These are phyloP conservation scores for Datnioides undecimradiatus DNA, from an alignment of 2,113 vertebrate genomes.

Conservation along the genomic window DNA sequence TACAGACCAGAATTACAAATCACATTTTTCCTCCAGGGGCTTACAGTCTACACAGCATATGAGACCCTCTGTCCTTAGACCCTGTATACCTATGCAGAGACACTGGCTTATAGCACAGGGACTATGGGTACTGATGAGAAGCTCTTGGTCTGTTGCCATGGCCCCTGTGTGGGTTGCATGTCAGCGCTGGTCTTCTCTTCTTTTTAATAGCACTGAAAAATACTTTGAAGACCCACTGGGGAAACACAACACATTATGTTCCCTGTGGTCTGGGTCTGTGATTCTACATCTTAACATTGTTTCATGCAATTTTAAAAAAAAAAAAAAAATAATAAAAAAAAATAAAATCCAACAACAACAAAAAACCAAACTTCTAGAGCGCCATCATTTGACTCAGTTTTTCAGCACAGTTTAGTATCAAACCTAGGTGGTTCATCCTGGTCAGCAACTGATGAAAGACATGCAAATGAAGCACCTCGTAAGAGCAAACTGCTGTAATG, in stretches of 20 bases:
- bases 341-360: no score
- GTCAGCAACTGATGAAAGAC: constrained; percentile 36
- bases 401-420: constrained; percentile 25
- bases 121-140: constrained; percentile 74
- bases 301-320: constrained; percentile 34
- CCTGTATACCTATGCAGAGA: constrained; percentile 66
- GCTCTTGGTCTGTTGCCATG: constrained; percentile 74
- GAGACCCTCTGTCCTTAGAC: no score
- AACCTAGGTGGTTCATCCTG: constrained; percentile 16
- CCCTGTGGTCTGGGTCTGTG: constrained; percentile 42
- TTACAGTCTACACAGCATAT: no score
- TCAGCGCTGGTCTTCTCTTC: constrained; percentile 61
- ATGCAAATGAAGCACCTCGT: constrained; percentile 44
- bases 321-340: no score
- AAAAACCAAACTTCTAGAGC: no score
- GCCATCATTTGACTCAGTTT: constrained; percentile 24
- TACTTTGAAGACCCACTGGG: constrained; percentile 64
- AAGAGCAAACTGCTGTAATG: constrained; percentile 7
- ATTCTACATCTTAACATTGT: constrained; percentile 56
- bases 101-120: constrained; percentile 60
- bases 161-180: constrained; percentile 72
- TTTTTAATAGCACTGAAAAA: constrained; percentile 75
- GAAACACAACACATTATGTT: constrained; percentile 55
- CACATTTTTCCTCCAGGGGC: no score
- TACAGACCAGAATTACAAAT: no score